Base-by-base conservation (phyloP, 2,888 invertebrate genomes). In the Seira ritae region DNA sequence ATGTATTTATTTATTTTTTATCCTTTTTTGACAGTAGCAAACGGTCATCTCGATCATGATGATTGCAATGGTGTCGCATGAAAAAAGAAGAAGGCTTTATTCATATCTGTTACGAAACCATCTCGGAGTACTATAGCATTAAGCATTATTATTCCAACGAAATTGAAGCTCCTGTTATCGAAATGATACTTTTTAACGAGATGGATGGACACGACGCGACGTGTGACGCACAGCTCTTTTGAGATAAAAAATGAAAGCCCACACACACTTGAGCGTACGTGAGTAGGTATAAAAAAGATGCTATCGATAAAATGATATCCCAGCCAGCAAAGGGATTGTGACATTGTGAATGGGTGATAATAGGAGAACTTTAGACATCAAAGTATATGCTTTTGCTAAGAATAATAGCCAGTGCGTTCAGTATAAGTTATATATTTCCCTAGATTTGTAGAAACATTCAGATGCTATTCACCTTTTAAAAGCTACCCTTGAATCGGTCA, bases 161-260 rank as follows among this genome's bases (percentile, higher is more conserved):
- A 76, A 76, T 81, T 76, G 75, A 67, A 67, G 75, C 71, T 81
- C 71, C 65, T 76, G 65, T 71, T 81, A 75, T 81, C 81, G 71
- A 75, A 81, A 55, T 65, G 81, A 81, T 76, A 71, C 67, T 67
- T 50, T 71, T 71, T 76, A 37, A 66, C 55, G 67, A 75, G 65
- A 81, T 75, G 72, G 31, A 71, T 81, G 12, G 50, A 50, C 50
- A n/a, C 17, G 50, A 8, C 50, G 81, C 46, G n/a, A n/a, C n/a
- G 71, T 62, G 42, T 19, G 2, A 17, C 22, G 20, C 24, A 12
- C 24, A 10, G 6, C 22, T 15, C 68, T 24, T 22, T 67, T 42
- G 50, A 50, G 15, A 50, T 50, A 50, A 50, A 50, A 50, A 50
- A 50, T 50, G 12, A 50, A 50, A 50, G 50, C 50, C 50, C 50